phyloP scores from a whole-genome alignment of 2,888 invertebrate species.

The Stomorhina lunata region DNA sequence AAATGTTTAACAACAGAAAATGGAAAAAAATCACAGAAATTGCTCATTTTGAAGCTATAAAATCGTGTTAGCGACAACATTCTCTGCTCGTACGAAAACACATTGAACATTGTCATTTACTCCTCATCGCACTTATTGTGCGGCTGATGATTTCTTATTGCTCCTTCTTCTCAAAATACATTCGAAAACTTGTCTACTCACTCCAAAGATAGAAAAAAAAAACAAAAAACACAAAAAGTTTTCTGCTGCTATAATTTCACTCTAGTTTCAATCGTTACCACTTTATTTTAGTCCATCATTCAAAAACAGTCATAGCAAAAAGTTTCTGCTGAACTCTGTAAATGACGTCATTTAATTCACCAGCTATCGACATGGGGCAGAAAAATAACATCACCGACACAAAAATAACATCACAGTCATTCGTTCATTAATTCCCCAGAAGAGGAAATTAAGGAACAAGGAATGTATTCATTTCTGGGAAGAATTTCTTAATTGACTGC shows the following conservation, averaged over 20 bases:
- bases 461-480: constrained; percentile 47
- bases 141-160: constrained; percentile 28
- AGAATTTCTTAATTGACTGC: constrained; percentile 31
- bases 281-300: constrained; percentile 65
- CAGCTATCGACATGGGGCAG: constrained; percentile 20
- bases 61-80: constrained; percentile 59
- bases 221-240: not conserved
- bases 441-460: constrained; percentile 7
- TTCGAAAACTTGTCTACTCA: not conserved
- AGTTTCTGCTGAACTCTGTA: constrained; percentile 53
- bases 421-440: too few species aligned
- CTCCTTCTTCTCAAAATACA: not conserved
- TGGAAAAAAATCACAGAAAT: constrained; percentile 59
- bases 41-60: constrained; percentile 63
- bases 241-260: constrained; percentile 48
- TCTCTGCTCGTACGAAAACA: constrained; percentile 22
- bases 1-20: constrained; percentile 44
- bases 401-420: constrained; percentile 64
- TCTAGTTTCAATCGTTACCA: constrained; percentile 63
- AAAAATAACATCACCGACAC: not conserved
- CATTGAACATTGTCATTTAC: constrained; percentile 61
- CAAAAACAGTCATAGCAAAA: constrained; percentile 61
- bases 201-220: constrained; percentile 10
- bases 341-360: constrained; percentile 64
- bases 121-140: constrained; percentile 35